These are phyloP conservation scores for Ceraclea dissimilis DNA, from an alignment of 2,888 invertebrate genomes.

Conservation along the genomic window DNA sequence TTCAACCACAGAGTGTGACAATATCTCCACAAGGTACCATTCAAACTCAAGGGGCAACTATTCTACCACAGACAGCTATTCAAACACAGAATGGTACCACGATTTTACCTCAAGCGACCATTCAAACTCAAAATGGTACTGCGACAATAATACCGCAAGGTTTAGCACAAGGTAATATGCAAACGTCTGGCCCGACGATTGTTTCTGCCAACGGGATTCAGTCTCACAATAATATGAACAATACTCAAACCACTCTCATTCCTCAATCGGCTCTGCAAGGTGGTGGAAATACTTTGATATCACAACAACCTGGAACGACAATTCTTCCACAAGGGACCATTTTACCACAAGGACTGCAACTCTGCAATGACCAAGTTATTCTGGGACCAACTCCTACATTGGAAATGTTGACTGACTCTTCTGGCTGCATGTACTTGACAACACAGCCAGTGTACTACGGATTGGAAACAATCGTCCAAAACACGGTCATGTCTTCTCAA, in stretches of 20 bases:
- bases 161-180: conserved; percentile 37
- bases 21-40: conserved; percentile 48
- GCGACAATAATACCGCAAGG: conserved; percentile 56
- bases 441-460: conserved; percentile 77
- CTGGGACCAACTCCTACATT: conserved; percentile 54
- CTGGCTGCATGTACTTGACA: conserved; percentile 52
- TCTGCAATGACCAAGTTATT: conserved; percentile 54
- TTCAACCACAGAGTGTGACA: conserved; percentile 48
- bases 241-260: conserved; percentile 45
- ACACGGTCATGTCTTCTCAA: conserved; percentile 84
- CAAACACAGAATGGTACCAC: conserved; percentile 45
- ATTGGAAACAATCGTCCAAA: conserved; percentile 78
- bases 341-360: conserved; percentile 37
- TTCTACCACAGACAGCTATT: conserved; percentile 42
- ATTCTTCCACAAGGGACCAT: conserved; percentile 55
- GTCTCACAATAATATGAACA: conserved; percentile 44
- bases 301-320: conserved; percentile 49
- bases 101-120: conserved; percentile 51
- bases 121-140: conserved; percentile 51
- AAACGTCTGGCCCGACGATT: conserved; percentile 40
- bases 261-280: conserved; percentile 42
- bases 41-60: conserved; percentile 41
- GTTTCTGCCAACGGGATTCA: conserved; percentile 42
- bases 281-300: conserved; percentile 48
- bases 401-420: conserved; percentile 56